Evolutionary conservation across 2,113 vertebrate genomes (phyloP).

Genomic region (Canis aureus): DNA sequence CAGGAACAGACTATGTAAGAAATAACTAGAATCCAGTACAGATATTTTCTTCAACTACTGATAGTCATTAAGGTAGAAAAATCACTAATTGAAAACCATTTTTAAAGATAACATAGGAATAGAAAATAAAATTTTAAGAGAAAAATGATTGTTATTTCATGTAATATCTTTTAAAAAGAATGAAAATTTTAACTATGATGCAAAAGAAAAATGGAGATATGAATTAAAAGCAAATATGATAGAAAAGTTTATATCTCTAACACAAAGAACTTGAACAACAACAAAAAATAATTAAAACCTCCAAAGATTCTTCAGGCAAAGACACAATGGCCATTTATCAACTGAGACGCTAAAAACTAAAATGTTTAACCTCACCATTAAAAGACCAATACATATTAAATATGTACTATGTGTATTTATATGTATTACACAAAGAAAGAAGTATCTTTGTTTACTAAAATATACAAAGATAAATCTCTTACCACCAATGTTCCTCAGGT

Average conservation of each 20-base stretch:
- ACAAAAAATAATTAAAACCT: constrained; percentile 35
- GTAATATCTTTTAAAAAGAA: constrained; percentile 16
- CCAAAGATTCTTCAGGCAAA: neutral
- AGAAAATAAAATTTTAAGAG: neutral
- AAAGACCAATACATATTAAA: neutral
- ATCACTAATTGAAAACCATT: neutral
- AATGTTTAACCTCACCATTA: neutral
- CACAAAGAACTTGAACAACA: neutral
- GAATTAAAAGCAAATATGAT: constrained; percentile 24
- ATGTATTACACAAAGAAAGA: neutral
- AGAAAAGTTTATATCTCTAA: neutral
- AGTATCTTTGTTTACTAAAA: neutral
- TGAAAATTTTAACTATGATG: neutral
- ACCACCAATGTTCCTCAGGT: neutral
- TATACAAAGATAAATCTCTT: constrained; percentile 12
- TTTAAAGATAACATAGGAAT: neutral
- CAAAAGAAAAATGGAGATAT: neutral
- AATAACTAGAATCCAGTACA: constrained; percentile 1
- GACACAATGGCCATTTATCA: neutral
- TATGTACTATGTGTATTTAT: neutral
- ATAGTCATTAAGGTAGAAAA: neutral
- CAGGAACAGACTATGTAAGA: neutral
- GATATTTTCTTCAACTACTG: neutral
- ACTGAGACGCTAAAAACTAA: neutral
- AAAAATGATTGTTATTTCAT: constrained; percentile 45